phyloP scores from a whole-genome alignment of 2,113 vertebrate species.

The Guaruba guarouba region DNA sequence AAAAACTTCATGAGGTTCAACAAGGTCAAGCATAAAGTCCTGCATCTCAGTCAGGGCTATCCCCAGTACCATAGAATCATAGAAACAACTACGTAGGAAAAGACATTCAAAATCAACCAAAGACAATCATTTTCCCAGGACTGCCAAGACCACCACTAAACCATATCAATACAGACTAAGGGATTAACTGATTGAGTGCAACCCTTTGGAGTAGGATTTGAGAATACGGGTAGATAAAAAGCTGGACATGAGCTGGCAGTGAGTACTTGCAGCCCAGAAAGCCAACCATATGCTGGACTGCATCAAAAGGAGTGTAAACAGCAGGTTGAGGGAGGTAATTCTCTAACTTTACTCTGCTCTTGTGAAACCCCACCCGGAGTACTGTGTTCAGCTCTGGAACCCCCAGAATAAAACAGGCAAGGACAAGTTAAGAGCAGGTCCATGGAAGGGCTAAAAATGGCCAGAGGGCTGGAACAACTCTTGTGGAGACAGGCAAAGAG shows the following conservation, averaged over 20 bases:
- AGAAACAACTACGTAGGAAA: not conserved
- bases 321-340: accelerated
- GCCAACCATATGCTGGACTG: not conserved
- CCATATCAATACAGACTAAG: not conserved
- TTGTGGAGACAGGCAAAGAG: not conserved
- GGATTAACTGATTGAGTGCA: not conserved
- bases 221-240: not conserved
- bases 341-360: not conserved
- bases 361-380: not conserved
- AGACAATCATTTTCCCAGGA: not conserved
- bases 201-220: not conserved
- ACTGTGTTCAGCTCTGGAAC: not conserved
- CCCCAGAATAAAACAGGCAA: not conserved
- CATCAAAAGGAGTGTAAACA: not conserved
- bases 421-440: not conserved
- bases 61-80: not conserved
- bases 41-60: not conserved
- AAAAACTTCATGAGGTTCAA: not conserved
- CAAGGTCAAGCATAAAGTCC: not conserved
- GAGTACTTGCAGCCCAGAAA: not conserved
- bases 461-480: not conserved
- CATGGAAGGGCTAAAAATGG: not conserved
- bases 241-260: not conserved
- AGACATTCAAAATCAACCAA: not conserved
- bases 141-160: not conserved